A percentile compares a stretch with the other conserved stretches of the same genome.
Evolutionary conservation across 2,888 invertebrate genomes (phyloP).

Genomic region (Euspilapteryx auroguttella): DNA sequence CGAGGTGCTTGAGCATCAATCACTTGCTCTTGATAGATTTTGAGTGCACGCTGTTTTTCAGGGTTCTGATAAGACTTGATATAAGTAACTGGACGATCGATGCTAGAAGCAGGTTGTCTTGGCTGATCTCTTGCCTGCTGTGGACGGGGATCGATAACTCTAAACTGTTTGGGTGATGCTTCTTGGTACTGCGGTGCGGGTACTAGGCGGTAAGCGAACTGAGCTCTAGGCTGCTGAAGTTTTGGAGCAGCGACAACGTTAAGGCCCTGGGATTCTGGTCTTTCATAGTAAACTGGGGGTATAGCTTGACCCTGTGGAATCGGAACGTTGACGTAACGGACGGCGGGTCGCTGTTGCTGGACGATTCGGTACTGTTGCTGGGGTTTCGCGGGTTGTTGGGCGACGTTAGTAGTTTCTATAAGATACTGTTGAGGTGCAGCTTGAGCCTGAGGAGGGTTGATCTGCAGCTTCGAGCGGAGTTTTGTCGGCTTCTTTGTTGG

Average conservation of each 20-base stretch:
- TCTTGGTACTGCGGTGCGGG: conserved; percentile 40
- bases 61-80: conserved; percentile 39
- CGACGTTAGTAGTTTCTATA: conserved; percentile 48
- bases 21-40: conserved; percentile 28
- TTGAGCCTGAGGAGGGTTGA: conserved; percentile 22
- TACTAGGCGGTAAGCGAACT: conserved; percentile 26
- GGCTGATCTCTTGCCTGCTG: conserved; percentile 27
- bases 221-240: conserved; percentile 21
- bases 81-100: conserved; percentile 41
- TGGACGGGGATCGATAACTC: conserved; percentile 33
- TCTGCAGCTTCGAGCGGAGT: conserved; percentile 30
- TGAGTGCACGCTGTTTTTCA: conserved; percentile 34
- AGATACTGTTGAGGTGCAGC: conserved; percentile 48
- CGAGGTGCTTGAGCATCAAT: conserved; percentile 19
- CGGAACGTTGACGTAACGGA: conserved; percentile 4
- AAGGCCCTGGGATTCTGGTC: conserved; percentile 35
- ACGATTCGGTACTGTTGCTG: conserved; percentile 9
- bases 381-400: conserved; percentile 23
- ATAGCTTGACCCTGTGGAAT: conserved; percentile 30
- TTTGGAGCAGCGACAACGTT: conserved; percentile 50
- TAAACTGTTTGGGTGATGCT: conserved; percentile 38
- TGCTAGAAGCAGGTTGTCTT: conserved; percentile 21
- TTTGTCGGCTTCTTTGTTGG: conserved; percentile 43
- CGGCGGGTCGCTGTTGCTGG: neutral
- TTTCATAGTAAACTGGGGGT: conserved; percentile 11